Percentiles rank a stretch among this genome's conserved stretches.
Evolutionary conservation across 2,113 vertebrate genomes (phyloP).

Genomic region (Vulpes lagopus): DNA sequence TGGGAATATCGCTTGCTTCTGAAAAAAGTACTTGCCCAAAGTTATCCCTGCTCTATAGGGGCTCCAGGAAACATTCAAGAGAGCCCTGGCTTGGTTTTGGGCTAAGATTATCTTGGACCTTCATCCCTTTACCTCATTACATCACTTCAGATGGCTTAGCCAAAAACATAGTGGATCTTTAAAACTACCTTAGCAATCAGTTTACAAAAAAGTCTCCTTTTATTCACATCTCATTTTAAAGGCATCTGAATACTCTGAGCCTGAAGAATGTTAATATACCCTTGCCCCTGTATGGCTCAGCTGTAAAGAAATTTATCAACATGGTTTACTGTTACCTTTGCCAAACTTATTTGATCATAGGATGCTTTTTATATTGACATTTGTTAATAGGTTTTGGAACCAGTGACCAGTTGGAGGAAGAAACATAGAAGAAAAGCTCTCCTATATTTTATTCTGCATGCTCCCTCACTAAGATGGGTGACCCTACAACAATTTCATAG

Average conservation of each 20-base stretch:
- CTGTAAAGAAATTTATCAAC: constrained; percentile 2
- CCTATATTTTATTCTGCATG: background rate
- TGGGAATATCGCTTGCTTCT: background rate
- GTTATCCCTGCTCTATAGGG: background rate
- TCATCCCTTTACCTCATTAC: background rate
- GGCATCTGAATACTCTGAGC: background rate
- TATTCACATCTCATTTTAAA: background rate
- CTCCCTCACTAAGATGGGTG: background rate
- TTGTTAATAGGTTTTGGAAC: background rate
- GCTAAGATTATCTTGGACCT: background rate
- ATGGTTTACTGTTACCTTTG: background rate
- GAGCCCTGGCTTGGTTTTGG: background rate
- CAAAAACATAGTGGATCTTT: background rate
- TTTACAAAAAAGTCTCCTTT: background rate
- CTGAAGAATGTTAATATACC: background rate
- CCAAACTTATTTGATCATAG: background rate
- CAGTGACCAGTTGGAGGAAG: background rate
- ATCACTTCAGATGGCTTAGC: background rate
- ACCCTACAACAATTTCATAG: background rate
- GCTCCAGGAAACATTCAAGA: background rate
- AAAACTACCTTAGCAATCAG: background rate
- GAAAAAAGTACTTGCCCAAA: background rate
- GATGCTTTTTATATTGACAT: constrained; percentile 5
- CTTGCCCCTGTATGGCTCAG: background rate
- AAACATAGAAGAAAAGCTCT: background rate